Evolutionary conservation across 2,113 vertebrate species (phyloP), one percentile per base, ranked within the genome.

Genomic region (Oncorhynchus nerka): DNA sequence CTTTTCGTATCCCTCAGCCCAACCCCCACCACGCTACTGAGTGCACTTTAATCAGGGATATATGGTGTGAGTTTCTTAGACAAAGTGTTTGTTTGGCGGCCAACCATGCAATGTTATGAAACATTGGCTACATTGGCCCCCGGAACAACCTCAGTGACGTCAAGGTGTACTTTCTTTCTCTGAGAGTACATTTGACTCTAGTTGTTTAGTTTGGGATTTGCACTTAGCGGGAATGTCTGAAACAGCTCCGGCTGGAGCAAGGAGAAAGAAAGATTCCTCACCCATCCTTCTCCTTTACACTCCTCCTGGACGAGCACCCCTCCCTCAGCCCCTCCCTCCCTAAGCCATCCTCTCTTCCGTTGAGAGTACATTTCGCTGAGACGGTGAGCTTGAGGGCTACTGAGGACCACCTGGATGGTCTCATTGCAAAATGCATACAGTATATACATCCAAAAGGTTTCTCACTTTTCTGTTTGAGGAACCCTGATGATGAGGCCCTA

Each of bases 21-120:
- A 6, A 19, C 57, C 73, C 70, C 19, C 70, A 6, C 75, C 45
- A 74, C 81, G 85, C 84, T 83, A 57, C 84, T 87, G 88, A 81
- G 88, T 90, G 90, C 90, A 92, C 90, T 92, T 90, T 87, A 93
- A 90, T 93, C 92, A 93, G 90, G 91, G 90, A 92, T 79, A 87
- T 83, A 85, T 84, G 81, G 80, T 87, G 87, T 75, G 75, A 87
- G 81, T 86, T 67, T 15, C 70, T 72, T 76, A 74, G 83, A 87
- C 79, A 85, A 81, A 76, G 61, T 32, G 87, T 90, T 89, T 75
- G 84, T 85, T 80, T 76, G 68, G 75, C 71, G 22, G 34, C 73
- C 79, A 55, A 55, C 51, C 51, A 19, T 55, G 51, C 51, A 78
- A 73, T 30, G 28, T 67, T 30, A 67, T 67, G 15, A 30, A 28